Evolutionary conservation across 2,113 vertebrate genomes (phyloP), one percentile per base, ranked within the genome.

Genomic region (Nothocercus julius): DNA sequence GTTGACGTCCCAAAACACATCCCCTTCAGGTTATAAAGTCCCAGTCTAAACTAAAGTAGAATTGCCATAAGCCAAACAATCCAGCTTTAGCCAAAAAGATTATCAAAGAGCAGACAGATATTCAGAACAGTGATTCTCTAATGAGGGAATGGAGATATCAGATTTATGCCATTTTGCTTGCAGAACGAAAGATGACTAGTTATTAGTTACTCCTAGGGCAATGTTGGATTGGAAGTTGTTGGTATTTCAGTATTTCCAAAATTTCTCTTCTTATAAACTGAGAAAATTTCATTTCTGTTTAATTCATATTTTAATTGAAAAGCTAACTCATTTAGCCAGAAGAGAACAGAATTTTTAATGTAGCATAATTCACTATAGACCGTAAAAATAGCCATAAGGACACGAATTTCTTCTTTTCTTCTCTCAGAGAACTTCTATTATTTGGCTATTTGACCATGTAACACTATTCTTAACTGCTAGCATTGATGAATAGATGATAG

Each of bases 1-100:
- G 27, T 5, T 72, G 51, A 77, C 44, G 4, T 66, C 21, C 75
- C 22, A 17, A 82, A 76, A 61, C 13, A 42, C 5, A n/a, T 11
- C 38, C 1, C 1, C 0, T 54, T 30, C 54, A 22, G 14, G 28
- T 30, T 30, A 56, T 27, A 47, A 47, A 66, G 61, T 72, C 0
- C 21, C 61, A 44, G 75, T 76, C 38, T 61, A 42, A 84, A 66
- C 28, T 36, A 58, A 54, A 76, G 13, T 49, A 69, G 7, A n/a
- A 54, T 18, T 70, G 30, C 6, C 54, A 10, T 58, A 58, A 58
- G 16, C 17, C 24, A 68, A 58, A n/a, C 9, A 22, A 22, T 22
- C 5, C 42, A 8, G 1, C 27, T 73, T 78, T 32, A 82, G 14
- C 14, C 40, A 82, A 47, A 53, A 7, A 38, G 9, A 6, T 16